Evolutionary conservation across 2,888 invertebrate genomes (phyloP), one percentile per base, ranked within the genome.

Genomic region (Pedicia rivosa): DNA sequence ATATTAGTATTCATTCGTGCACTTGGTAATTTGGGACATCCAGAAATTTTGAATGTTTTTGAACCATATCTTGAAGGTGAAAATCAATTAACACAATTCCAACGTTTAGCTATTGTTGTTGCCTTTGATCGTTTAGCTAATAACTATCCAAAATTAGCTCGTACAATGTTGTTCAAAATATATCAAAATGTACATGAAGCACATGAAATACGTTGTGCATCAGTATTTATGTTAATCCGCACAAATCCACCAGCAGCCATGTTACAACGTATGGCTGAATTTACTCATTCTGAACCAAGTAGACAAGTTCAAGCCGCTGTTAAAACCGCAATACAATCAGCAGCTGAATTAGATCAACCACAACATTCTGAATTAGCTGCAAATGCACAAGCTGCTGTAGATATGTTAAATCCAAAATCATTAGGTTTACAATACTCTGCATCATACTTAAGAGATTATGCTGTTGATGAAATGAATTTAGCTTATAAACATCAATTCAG

Each of bases 211-310:
- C 69, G 81, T 48, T 67, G 70, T 29, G 68, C 72, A 34, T 75
- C 79, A 30, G 69, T 75, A 1, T 65, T 65, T 39, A 62, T 66
- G 36, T 56, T 80, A 40, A 70, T 78, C 60, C 64, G 60, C 46
- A 64, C 70, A 10, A 59, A 63, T 28, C 79, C 79, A 20, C 66
- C 73, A 7, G 55, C 64, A 14, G 60, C 62, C 10, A 72, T 78
- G 68, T 68, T 80, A 50, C 73, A 75, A 57, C 64, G 70, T 22
- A 76, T 81, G 72, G 80, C 80, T 14, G 63, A 68, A 48, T 69
- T 70, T 59, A 78, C 78, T 5, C 66, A 75, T 44, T 55, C 63
- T 33, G 80, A 81, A 48, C 62, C 62, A 13, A 72, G 68, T 50
- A 57, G 67, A 35, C 67, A 77, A 30, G 77, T 81, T 1, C 72